Evolutionary conservation across 2,888 invertebrate genomes (phyloP), one percentile per base, ranked within the genome.

Genomic region (Mylabris sibirica): DNA sequence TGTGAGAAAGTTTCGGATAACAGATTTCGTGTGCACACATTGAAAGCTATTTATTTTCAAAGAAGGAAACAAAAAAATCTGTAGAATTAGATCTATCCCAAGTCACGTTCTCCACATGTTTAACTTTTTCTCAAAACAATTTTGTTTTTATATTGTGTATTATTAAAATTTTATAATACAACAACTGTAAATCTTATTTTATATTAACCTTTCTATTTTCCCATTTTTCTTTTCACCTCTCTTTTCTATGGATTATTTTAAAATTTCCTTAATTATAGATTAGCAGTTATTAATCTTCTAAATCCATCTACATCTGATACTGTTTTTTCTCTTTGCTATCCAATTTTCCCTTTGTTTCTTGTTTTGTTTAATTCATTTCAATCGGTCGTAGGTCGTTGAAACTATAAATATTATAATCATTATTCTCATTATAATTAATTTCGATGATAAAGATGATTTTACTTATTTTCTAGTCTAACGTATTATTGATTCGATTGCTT

Each of bases 61-160:
- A 34, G 9, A 38, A 30, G 38, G 12, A 38, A 38, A 38, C 4
- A 12, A 12, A 38, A 2, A 24, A 20, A 53, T 53, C 5, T 49
- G 22, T 24, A 24, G 22, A 53, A 53, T 53, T 53, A 53, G 24
- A 53, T 53, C 53, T 14, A 53, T 53, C 22, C 12, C 12, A 53
- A 53, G 53, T 53, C 20, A 53, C 53, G 53, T 53, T 53, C 53
- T 53, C 53, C 53, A 53, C 53, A 53, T 53, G 53, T 53, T 53
- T 11, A 53, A 53, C 53, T 53, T 53, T 53, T 53, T 53, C 53
- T 24, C 20, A 20, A 30, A 44, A 17, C 24, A 11, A 53, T 53
- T 24, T 53, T 12, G 22, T 11, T 53, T 24, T 53, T 53, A 3
- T 22, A 3, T 22, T 22, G 2, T 53, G 22, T 53, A 20, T 24